Percentiles rank a stretch among this genome's conserved stretches.
phyloP scores from a whole-genome alignment of 2,113 vertebrate genomes.

The Typhlomys cinereus region DNA sequence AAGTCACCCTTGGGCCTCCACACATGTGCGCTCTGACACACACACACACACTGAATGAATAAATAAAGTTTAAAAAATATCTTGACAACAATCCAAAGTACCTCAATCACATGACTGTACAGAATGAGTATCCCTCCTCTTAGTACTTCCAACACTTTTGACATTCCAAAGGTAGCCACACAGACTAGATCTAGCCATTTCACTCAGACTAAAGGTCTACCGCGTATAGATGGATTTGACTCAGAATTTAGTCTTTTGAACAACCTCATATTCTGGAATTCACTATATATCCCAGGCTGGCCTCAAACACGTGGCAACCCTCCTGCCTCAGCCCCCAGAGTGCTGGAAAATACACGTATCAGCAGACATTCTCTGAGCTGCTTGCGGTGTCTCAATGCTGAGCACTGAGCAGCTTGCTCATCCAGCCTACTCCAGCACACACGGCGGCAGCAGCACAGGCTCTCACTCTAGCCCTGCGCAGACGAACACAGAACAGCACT shows the following conservation, averaged over 20 bases:
- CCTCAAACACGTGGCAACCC: background rate
- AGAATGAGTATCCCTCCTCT: background rate
- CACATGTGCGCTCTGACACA: too few relatives aligned
- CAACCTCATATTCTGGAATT: constrained; percentile 20
- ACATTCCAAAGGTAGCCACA: background rate
- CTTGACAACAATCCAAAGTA: constrained; percentile 26
- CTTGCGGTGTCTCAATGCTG: background rate
- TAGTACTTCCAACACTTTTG: background rate
- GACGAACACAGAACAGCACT: background rate
- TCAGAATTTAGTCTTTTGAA: constrained; percentile 20
- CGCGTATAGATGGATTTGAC: background rate
- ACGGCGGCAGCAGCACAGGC: background rate
- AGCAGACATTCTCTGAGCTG: background rate
- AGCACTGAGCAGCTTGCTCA: background rate
- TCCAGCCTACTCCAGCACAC: background rate
- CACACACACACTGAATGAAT: too few relatives aligned
- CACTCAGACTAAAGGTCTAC: background rate
- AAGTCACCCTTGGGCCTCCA: too few relatives aligned
- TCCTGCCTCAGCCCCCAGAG: background rate
- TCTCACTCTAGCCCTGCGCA: background rate
- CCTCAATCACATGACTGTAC: background rate
- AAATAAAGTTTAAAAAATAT: too few relatives aligned
- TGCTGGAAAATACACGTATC: background rate
- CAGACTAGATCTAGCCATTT: background rate
- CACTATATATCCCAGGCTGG: background rate